Evolutionary conservation across 2,113 vertebrate species (phyloP).

Genomic region (Leucopsar rothschildi): DNA sequence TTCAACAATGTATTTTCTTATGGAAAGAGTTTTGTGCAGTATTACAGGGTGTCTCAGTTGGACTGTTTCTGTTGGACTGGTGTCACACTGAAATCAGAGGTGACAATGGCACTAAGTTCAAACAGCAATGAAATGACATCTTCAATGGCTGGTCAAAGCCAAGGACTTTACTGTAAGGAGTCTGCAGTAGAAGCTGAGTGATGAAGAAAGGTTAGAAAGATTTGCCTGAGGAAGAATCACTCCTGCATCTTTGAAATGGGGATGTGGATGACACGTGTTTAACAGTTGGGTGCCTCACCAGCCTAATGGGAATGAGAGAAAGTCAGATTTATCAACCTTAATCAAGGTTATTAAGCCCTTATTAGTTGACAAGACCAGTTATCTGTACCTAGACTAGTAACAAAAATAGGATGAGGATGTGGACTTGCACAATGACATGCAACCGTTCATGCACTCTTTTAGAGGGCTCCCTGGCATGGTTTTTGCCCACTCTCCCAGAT

Average conservation of each 20-base stretch:
- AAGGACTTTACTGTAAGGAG: neutral
- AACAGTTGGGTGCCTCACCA: neutral
- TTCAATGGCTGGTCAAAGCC: neutral
- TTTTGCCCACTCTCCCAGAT: neutral
- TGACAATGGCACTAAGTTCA: neutral
- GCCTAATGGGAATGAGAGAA: neutral
- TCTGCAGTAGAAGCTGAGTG: neutral
- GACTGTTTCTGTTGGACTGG: neutral
- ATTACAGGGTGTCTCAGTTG: neutral
- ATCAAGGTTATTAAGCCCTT: neutral
- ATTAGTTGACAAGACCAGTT: neutral
- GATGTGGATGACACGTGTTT: neutral
- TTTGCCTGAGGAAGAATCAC: neutral
- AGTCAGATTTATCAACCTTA: neutral
- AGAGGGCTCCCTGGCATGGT: neutral
- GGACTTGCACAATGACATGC: neutral
- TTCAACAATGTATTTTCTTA: neutral
- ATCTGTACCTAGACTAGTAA: neutral
- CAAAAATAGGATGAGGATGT: neutral
- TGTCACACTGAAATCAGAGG: neutral
- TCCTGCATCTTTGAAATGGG: neutral
- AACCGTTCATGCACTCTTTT: neutral
- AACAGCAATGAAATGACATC: neutral
- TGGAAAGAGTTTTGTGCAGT: neutral
- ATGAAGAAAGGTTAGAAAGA: neutral